Conservation (phyloP, 2,113 vertebrate species). For the Apodemus speciosus region DNA sequence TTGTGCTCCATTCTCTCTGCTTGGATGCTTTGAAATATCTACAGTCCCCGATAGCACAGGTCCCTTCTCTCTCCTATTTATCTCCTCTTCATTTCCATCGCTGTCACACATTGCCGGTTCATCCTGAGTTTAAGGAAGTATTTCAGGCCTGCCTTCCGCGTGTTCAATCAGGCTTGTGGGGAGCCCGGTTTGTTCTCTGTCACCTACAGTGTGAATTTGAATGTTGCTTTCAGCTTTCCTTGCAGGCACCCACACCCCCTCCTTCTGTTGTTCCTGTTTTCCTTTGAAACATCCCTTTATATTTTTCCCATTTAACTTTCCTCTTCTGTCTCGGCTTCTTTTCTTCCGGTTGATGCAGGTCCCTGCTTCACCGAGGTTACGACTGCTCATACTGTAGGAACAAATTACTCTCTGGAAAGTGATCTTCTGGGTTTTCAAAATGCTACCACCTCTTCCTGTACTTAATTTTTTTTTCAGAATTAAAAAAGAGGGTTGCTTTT, state of each 20-base stretch:
- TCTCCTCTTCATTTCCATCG: not conserved
- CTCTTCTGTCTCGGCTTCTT: not conserved
- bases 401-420: not conserved
- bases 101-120: not conserved
- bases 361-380: not conserved
- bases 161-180: not conserved
- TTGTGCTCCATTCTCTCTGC: not conserved
- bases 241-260: not conserved
- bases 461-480: not conserved
- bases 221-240: not conserved
- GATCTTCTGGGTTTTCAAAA: not conserved
- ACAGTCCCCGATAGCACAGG: not conserved
- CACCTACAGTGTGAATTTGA: not conserved
- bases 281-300: not conserved
- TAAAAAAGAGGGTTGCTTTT: not conserved
- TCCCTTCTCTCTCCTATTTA: not conserved
- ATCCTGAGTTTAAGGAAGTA: not conserved
- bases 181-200: not conserved
- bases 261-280: not conserved
- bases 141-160: not conserved
- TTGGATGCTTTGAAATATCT: not conserved
- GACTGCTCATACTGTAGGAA: not conserved
- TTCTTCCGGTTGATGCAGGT: not conserved
- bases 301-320: too few relatives aligned
- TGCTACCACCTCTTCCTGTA: not conserved